These are phyloP conservation scores for Pimephales promelas DNA, from an alignment of 2,113 vertebrate genomes.

Conservation along the genomic window DNA sequence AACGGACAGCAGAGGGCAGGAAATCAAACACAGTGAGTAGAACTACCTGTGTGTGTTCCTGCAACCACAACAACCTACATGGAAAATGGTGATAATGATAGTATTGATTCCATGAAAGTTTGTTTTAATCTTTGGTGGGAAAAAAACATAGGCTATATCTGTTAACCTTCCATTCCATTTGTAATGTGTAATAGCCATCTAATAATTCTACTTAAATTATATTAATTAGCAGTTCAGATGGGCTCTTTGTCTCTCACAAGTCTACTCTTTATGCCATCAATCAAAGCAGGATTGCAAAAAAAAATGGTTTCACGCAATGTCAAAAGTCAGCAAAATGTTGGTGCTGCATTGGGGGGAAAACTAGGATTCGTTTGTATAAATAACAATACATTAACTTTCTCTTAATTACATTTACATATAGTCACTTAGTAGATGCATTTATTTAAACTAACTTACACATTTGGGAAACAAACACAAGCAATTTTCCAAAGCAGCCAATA, in stretches of 20 bases:
- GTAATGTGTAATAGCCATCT: neutral
- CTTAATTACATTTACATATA: no score
- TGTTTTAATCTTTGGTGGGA: neutral
- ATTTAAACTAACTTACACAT: neutral
- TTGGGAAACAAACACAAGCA: neutral
- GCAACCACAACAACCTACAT: neutral
- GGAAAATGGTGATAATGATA: neutral
- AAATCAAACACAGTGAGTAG: slow-evolving; percentile 74
- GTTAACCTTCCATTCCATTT: neutral
- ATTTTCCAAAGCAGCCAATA: neutral
- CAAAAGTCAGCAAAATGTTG: no score
- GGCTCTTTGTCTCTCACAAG: neutral
- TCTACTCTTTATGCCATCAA: no score
- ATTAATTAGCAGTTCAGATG: neutral
- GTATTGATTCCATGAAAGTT: neutral
- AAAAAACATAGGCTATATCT: neutral
- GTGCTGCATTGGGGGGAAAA: no score
- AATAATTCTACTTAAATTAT: neutral
- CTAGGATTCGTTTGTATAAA: no score
- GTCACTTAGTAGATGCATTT: no score
- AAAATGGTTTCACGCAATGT: no score
- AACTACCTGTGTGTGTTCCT: neutral
- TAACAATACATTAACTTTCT: no score
- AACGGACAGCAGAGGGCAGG: slow-evolving; percentile 78
- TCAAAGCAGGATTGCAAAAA: no score